Percentiles rank a stretch among this genome's conserved stretches.
Conservation (phyloP, 2,888 invertebrate genomes). For the Agriopis marginaria region DNA sequence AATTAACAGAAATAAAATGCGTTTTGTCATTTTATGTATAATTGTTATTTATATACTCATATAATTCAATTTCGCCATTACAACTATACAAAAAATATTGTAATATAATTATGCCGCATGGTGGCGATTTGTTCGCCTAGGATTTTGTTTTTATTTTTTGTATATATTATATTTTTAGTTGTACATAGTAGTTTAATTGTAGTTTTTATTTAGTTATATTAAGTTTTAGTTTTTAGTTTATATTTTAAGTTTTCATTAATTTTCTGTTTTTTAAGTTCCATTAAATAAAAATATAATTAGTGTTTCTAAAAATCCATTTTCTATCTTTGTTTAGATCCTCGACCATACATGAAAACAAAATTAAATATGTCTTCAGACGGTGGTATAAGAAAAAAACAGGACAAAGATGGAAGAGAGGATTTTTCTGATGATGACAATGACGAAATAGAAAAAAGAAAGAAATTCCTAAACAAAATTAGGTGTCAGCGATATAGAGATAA, state of each 20-base stretch:
- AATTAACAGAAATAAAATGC: neutral
- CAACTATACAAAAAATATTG: too few relatives aligned
- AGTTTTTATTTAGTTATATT: too few relatives aligned
- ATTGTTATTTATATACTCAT: neutral
- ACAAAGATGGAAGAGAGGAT: neutral
- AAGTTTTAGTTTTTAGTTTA: too few relatives aligned
- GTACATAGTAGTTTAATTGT: too few relatives aligned
- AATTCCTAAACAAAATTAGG: neutral
- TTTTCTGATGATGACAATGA: neutral
- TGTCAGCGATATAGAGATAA: neutral
- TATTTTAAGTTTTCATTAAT: too few relatives aligned
- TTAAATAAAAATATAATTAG: too few relatives aligned
- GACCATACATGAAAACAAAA: neutral
- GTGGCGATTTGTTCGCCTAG: too few relatives aligned
- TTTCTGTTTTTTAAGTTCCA: too few relatives aligned
- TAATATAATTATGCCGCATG: too few relatives aligned
- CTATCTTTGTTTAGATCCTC: neutral
- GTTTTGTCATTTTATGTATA: neutral
- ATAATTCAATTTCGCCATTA: neutral
- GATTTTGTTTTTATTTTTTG: too few relatives aligned
- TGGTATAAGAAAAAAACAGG: neutral
- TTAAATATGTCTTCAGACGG: neutral
- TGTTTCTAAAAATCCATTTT: neutral
- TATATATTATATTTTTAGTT: too few relatives aligned
- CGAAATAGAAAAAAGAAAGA: neutral